Conservation (phyloP, 2,797 vertebrate genomes). For the Dermochelys coriacea region DNA sequence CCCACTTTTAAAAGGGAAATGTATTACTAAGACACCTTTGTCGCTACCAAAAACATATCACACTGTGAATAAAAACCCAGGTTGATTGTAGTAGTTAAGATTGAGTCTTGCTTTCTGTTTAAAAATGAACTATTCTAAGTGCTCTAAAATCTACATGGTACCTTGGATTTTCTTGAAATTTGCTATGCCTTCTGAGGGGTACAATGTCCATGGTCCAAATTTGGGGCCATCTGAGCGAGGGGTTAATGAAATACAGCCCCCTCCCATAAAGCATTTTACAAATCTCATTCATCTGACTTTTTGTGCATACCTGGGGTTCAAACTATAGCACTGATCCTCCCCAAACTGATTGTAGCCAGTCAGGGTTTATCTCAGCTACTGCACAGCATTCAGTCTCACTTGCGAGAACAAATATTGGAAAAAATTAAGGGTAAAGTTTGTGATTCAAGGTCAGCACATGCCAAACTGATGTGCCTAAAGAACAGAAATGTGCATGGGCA, state of each 20-base stretch:
- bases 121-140: neutral
- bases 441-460: neutral
- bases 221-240: neutral
- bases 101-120: neutral
- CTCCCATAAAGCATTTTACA: conserved; percentile 32
- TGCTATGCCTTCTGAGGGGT: neutral
- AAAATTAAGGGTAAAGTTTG: conserved; percentile 15
- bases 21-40: neutral
- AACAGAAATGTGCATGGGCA: neutral
- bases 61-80: neutral
- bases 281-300: conserved; percentile 44
- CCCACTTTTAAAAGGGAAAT: neutral
- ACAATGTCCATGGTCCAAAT: neutral
- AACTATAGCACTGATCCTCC: conserved; percentile 21
- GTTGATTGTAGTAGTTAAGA: neutral
- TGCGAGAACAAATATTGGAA: conserved; percentile 30
- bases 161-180: neutral
- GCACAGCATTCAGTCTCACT: neutral
- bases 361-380: conserved; percentile 7
- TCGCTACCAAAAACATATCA: neutral
- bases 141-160: neutral
- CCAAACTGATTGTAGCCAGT: conserved; percentile 9
- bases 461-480: neutral
- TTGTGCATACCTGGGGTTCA: neutral
- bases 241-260: conserved; percentile 20